Evolutionary conservation across 2,797 vertebrate genomes (phyloP), one percentile per base, ranked within the genome.

Genomic region (Poeciliopsis infans): DNA sequence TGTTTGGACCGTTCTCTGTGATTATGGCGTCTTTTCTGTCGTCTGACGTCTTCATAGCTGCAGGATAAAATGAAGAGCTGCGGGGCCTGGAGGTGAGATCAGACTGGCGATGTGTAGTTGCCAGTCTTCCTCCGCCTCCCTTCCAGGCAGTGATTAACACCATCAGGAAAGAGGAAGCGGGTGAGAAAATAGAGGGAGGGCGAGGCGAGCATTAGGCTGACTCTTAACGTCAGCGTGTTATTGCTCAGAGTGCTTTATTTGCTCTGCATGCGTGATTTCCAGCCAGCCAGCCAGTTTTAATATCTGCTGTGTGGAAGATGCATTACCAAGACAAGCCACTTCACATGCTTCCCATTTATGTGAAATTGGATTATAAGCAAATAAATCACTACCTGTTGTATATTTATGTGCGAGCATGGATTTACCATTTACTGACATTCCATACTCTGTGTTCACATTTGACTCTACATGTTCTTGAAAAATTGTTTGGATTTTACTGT

Each of bases 91-190:
- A 77, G 72, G 47, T 80, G 74, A 75, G 59, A 78, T 81, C 69
- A 78, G 55, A 74, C 74, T 77, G 55, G 82, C 28, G 31, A 74
- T 78, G 74, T 45, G 68, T 53, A 69, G 76, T 77, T 76, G 66
- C 80, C 84, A 79, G 72, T 69, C 13, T 7, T 75, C 7, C 46
- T 28, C 71, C 51, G 31, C 71, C 31, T 55, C 74, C 69, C n/a
- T 73, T 74, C 76, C 46, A 74, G 79, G 79, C 82, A 91, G 82
- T 93, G 87, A 94, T 94, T 92, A 93, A 94, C 89, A 89, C 85
- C 78, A 90, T 81, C 83, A 85, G 84, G 86, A 79, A 80, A 82
- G 82, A 86, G 77, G 85, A 81, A 69, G 77, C 66, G 72, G 66
- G 87, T 89, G 90, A 91, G 90, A 90, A 88, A 85, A 87, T 55